Base-by-base conservation (phyloP, 2,113 vertebrate genomes). In the Manacus vitellinus region DNA sequence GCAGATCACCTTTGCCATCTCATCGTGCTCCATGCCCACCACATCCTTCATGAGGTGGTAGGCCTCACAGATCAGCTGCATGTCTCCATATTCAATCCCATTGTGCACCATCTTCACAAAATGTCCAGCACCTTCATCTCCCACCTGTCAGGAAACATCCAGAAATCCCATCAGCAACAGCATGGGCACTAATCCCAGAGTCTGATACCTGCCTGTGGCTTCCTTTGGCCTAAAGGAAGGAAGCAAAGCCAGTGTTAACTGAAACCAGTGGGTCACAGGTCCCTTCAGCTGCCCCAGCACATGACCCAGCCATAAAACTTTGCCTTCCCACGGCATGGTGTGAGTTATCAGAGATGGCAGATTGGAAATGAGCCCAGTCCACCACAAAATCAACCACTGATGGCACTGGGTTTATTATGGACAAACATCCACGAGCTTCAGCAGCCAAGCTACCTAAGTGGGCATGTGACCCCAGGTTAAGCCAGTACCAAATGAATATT, bases 101-200 rank as follows among this genome's bases (percentile, higher is more conserved):
- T 99, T 99, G 94, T 99, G 99, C 61, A 99, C 99, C 99, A 99
- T 99, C 98, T 99, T 99, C 91, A 99, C 99, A 66, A 99, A 99
- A 96, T 99, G 99, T 1, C 99, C 99, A 0, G 99, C 98, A 0
- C 99, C 99, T 91, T 99, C 99, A 1, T 99, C 99, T 35, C 99
- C 99, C 30, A 99, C 99, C 99, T 99, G 97, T 33, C 24, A 25
- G 21, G 39, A 62, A 4, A 86, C 23, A 80, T 7, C 72, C 24
- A 54, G 39, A 51, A 68, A 20, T 10, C 24, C 35, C 18, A 4
- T 97, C 93, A 97, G 93, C 59, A 49, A 44, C 25, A 8, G 17
- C 6, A 27, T 10, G 9, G 1, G 14, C 82, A 71, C 31, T 31
- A 14, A 9, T 62, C 17, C 20, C 66, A 49, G 23, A 3, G 52